Percentiles rank a stretch among this genome's conserved stretches.
These are phyloP conservation scores for Eurypyga helias DNA, from an alignment of 2,113 vertebrate species.

Conservation along the genomic window DNA sequence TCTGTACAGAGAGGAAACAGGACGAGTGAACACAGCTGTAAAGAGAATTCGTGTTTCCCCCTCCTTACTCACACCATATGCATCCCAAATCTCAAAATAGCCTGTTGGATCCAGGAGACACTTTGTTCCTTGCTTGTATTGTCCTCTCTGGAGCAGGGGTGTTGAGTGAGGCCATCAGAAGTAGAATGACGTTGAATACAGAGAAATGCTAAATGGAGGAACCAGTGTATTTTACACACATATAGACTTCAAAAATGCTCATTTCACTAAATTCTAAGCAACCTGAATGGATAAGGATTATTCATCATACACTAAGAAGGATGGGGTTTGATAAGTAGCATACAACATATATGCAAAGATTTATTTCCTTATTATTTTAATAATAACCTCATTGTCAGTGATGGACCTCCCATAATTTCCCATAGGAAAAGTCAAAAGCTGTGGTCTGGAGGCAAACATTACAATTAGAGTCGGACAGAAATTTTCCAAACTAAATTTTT, in stretches of 20 bases:
- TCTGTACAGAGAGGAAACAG: neutral
- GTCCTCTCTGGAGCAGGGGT: neutral
- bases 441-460: neutral
- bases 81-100: neutral
- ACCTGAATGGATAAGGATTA: neutral
- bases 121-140: neutral
- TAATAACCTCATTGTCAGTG: neutral
- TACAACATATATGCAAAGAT: neutral
- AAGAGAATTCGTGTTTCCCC: neutral
- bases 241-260: neutral
- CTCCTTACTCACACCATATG: neutral
- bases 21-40: neutral
- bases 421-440: neutral
- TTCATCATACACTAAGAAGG: neutral
- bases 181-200: neutral
- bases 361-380: neutral
- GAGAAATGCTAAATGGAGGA: neutral
- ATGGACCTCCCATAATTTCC: neutral
- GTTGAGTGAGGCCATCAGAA: neutral
- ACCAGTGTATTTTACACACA: neutral
- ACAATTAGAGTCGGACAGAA: neutral
- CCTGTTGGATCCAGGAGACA: accelerated
- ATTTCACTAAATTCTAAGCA: neutral
- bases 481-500: neutral
- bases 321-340: neutral